A percentile compares a stretch with the other conserved stretches of the same genome.
Conservation (phyloP, 2,113 vertebrate genomes). For the Apistogramma diplotaenia region DNA sequence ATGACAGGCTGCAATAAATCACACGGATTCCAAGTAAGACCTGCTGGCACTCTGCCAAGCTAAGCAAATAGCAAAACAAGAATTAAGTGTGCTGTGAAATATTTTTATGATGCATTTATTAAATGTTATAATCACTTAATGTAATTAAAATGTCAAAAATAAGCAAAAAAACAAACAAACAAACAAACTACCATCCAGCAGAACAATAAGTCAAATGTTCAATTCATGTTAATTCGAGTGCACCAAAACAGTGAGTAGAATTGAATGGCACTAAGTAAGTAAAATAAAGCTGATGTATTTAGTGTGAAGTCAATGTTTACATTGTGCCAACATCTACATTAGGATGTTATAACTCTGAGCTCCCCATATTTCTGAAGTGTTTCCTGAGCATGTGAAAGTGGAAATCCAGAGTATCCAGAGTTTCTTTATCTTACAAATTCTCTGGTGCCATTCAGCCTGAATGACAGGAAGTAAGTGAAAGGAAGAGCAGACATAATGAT, state of each 20-base stretch:
- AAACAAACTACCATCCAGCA: no score
- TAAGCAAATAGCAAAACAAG: neutral
- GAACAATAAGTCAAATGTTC: no score
- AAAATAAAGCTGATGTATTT: no score
- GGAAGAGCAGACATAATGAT: neutral
- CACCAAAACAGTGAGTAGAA: no score
- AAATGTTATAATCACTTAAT: neutral
- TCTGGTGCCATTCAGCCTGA: neutral
- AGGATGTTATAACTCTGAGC: neutral
- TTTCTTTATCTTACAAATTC: neutral
- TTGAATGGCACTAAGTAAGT: no score
- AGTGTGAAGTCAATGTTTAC: no score
- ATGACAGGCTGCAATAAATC: neutral
- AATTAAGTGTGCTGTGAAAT: neutral
- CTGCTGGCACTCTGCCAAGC: neutral
- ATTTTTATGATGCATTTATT: neutral
- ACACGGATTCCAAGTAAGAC: neutral
- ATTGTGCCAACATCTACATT: accelerated
- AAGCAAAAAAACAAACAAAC: no score
- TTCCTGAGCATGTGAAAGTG: neutral
- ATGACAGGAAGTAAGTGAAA: neutral
- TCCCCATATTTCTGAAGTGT: neutral
- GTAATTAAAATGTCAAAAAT: no score
- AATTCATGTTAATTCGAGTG: no score
- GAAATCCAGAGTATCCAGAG: neutral